A percentile compares a stretch with the other conserved stretches of the same genome.
phyloP scores from a whole-genome alignment of 2,113 vertebrate genomes.

The Pteruthius melanotis region DNA sequence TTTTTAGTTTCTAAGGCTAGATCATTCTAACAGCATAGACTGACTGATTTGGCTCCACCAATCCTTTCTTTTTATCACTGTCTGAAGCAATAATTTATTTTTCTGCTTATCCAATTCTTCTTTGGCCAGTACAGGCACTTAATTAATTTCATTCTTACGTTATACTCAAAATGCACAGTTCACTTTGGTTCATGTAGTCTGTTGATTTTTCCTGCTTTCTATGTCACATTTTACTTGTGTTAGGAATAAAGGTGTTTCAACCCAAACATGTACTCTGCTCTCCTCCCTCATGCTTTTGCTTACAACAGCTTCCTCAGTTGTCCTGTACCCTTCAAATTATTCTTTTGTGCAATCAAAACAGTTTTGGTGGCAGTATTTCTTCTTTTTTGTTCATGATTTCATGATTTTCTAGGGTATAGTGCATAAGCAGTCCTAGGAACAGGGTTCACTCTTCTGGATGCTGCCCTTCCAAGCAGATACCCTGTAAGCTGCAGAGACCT shows the following conservation, averaged over 20 bases:
- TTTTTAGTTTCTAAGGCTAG: neutral
- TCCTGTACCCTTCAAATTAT: neutral
- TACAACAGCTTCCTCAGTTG: neutral
- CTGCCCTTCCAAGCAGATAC: neutral
- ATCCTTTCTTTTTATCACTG: slow-evolving; percentile 7
- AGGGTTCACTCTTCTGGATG: neutral
- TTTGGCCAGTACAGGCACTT: neutral
- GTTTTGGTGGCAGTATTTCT: neutral
- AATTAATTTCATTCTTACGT: slow-evolving; percentile 19
- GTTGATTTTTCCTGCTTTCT: slow-evolving; percentile 1
- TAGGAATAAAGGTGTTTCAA: neutral
- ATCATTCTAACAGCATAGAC: neutral
- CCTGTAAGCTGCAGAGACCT: neutral
- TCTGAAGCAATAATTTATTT: slow-evolving; percentile 48
- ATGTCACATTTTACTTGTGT: neutral
- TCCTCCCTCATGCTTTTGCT: neutral
- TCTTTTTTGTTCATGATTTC: neutral
- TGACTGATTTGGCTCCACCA: neutral
- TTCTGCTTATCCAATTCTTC: slow-evolving; percentile 42
- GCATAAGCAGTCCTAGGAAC: neutral
- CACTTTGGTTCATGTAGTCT: neutral
- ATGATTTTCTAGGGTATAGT: neutral
- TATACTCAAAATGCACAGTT: slow-evolving; percentile 3
- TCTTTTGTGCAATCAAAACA: neutral
- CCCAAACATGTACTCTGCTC: neutral